Evolutionary conservation across 2,797 vertebrate genomes (phyloP).

Genomic region (Myotis myotis): DNA sequence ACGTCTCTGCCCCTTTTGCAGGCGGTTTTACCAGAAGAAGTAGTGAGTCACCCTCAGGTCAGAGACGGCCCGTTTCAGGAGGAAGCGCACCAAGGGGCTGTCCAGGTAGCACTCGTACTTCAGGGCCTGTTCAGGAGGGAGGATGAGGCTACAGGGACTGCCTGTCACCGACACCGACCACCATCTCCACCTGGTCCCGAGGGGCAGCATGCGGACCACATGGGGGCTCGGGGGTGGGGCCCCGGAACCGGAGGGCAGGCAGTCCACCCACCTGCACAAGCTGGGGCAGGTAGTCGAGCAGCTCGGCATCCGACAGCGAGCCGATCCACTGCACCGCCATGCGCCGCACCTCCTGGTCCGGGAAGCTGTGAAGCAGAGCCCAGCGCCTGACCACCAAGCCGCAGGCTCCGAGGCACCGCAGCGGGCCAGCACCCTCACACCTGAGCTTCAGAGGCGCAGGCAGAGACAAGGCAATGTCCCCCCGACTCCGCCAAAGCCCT

Average conservation of each 20-base stretch:
- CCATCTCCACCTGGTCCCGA: background rate
- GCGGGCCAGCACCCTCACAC: background rate
- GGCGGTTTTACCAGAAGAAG: slow-evolving; percentile 92
- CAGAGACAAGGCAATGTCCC: background rate
- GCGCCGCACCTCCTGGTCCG: slow-evolving; percentile 95
- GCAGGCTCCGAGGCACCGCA: background rate
- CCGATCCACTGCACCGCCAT: slow-evolving; percentile 97
- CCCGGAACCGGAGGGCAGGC: background rate
- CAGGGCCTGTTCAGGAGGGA: slow-evolving; percentile 86
- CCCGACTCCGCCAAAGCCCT: background rate
- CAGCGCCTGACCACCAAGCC: background rate
- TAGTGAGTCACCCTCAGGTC: slow-evolving; percentile 94
- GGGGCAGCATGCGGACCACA: background rate
- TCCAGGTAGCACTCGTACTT: slow-evolving; percentile 99
- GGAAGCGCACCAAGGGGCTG: slow-evolving; percentile 95
- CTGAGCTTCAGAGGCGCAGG: background rate
- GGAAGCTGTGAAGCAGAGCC: slow-evolving; percentile 87
- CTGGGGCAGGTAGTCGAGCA: slow-evolving; percentile 97
- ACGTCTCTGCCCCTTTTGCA: background rate
- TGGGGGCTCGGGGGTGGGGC: fast-evolving
- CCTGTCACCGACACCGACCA: background rate
- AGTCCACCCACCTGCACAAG: slow-evolving; percentile 91
- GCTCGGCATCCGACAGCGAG: slow-evolving; percentile 93
- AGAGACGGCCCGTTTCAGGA: slow-evolving; percentile 92
- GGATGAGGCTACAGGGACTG: background rate